Percentiles rank a stretch among this genome's conserved stretches.
phyloP scores from a whole-genome alignment of 2,888 invertebrate species.

The Acronicta alni region DNA sequence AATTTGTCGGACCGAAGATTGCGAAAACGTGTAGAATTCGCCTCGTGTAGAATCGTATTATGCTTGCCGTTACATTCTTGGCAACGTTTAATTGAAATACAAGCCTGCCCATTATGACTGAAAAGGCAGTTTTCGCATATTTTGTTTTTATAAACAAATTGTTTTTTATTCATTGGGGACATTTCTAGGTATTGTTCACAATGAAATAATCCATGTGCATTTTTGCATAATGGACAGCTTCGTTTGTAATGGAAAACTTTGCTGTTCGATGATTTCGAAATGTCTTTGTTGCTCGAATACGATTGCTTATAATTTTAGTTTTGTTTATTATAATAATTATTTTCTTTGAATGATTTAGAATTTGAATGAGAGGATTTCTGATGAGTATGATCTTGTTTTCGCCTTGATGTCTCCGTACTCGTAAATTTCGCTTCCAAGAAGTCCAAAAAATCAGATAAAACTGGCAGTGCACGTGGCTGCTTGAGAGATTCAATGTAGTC shows the following conservation, averaged over 20 bases:
- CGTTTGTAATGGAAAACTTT: neutral
- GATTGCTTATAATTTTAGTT: neutral
- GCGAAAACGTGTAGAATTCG: no score
- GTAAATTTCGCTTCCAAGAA: constrained; percentile 6
- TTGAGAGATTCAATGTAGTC: constrained; percentile 1
- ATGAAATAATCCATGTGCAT: neutral
- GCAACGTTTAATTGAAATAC: neutral
- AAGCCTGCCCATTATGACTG: neutral
- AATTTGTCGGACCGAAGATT: neutral
- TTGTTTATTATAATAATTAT: neutral
- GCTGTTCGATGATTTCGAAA: neutral
- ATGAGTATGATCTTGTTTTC: neutral
- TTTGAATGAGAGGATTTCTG: neutral
- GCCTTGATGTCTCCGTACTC: neutral
- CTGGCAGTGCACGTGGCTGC: neutral
- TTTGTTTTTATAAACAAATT: neutral
- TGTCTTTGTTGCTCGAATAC: neutral
- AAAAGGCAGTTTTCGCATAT: neutral
- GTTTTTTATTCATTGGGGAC: neutral
- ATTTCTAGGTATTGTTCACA: neutral
- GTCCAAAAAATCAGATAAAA: neutral
- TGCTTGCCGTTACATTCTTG: neutral
- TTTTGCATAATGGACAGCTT: neutral
- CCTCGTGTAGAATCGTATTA: neutral
- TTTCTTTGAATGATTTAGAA: neutral